A percentile compares a stretch with the other conserved stretches of the same genome.
These are phyloP conservation scores for Odontamblyopus lacepedii DNA, from an alignment of 2,797 vertebrate genomes.

Conservation along the genomic window DNA sequence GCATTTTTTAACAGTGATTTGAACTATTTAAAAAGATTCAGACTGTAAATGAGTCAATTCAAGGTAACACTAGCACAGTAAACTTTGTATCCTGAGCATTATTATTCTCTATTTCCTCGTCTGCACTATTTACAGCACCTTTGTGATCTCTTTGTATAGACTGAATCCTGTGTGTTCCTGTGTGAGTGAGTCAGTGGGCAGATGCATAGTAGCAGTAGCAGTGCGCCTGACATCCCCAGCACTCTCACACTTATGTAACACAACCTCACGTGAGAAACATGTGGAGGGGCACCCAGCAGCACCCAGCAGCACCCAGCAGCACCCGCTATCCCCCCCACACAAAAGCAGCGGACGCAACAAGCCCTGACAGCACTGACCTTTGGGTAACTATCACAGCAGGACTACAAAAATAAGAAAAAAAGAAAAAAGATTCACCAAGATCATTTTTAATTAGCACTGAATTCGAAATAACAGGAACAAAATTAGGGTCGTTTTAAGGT, in stretches of 20 bases:
- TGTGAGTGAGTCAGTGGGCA: constrained; percentile 27
- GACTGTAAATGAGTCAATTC: neutral
- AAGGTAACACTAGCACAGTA: neutral
- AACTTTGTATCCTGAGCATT: neutral
- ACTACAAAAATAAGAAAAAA: neutral
- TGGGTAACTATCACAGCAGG: neutral
- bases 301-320: constrained; percentile 6
- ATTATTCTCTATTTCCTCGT: constrained; percentile 1
- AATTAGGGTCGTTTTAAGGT: neutral
- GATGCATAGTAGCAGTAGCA: constrained; percentile 51
- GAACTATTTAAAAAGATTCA: neutral
- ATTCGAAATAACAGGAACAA: neutral
- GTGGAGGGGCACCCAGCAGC: too few relatives aligned
- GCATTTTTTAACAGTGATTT: neutral
- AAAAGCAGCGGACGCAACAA: neutral
- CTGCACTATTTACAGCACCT: constrained; percentile 22
- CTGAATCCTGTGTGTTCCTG: constrained; percentile 12
- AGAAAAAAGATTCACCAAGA: neutral
- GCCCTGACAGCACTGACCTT: neutral
- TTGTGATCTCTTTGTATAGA: too few relatives aligned
- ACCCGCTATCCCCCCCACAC: constrained; percentile 20
- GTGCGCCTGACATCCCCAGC: constrained; percentile 38
- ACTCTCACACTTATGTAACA: constrained; percentile 64
- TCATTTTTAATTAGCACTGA: neutral
- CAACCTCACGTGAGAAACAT: constrained; percentile 12